Evolutionary conservation across 2,888 invertebrate genomes (phyloP).

Genomic region (Limenitis camilla): DNA sequence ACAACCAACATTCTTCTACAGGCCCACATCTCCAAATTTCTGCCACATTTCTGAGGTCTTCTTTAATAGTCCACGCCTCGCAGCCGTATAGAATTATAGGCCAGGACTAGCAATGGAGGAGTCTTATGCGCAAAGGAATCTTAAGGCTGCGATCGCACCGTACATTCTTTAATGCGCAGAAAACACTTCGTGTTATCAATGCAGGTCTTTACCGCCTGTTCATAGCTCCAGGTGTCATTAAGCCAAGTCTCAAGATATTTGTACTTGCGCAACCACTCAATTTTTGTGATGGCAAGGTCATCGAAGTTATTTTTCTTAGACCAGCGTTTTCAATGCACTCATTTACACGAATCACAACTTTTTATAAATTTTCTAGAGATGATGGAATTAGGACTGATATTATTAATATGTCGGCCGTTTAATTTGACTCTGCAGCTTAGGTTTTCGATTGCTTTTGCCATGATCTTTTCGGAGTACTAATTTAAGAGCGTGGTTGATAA

Average conservation of each 20-base stretch:
- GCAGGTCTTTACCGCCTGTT: background rate
- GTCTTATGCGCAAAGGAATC: background rate
- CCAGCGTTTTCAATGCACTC: background rate
- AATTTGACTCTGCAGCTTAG: slow-evolving; percentile 1
- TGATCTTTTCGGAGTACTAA: slow-evolving; percentile 8
- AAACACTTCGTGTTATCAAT: background rate
- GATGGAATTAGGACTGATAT: slow-evolving; percentile 8
- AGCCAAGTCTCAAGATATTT: background rate
- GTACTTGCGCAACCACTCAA: background rate
- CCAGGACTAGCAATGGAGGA: too few species aligned
- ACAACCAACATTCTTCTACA: too few species aligned
- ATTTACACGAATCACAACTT: slow-evolving; percentile 3
- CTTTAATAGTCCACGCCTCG: too few species aligned
- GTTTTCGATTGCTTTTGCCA: slow-evolving; percentile 4
- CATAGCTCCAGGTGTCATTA: background rate
- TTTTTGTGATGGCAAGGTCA: background rate
- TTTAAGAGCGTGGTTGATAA: slow-evolving; percentile 12
- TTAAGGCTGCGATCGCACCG: background rate
- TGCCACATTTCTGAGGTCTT: too few species aligned
- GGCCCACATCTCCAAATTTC: too few species aligned
- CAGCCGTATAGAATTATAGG: too few species aligned
- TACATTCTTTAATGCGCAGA: too few species aligned
- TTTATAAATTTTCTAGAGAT: slow-evolving; percentile 4
- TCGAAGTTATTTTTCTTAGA: too few species aligned
- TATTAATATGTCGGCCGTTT: slow-evolving; percentile 10